These are phyloP conservation scores for Leptinotarsa defecta DNA, from an alignment of 1,140 invertebrate species.

Conservation along the genomic window DNA sequence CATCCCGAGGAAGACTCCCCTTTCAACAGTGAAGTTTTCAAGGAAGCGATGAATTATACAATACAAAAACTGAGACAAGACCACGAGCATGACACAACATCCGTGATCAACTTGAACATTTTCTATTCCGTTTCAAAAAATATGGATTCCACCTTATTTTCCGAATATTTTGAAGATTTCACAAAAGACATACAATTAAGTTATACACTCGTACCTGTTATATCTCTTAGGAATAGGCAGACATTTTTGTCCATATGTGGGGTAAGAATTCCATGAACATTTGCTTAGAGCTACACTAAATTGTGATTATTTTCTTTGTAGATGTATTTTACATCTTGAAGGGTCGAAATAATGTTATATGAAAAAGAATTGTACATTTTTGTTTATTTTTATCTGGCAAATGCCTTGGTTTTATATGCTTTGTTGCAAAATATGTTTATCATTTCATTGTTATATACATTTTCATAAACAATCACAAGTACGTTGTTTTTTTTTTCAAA, in stretches of 20 bases:
- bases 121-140: conserved; percentile 72
- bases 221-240: conserved; percentile 75
- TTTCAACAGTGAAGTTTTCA: conserved; percentile 65
- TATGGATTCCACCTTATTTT: conserved; percentile 61
- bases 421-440: no score
- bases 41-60: conserved; percentile 73
- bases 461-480: no score
- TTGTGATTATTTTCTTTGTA: no score
- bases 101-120: conserved; percentile 72
- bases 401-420: no score
- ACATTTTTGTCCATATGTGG: conserved; percentile 79
- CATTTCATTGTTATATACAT: no score
- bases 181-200: conserved; percentile 62
- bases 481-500: no score
- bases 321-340: no score
- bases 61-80: conserved; percentile 73
- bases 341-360: no score
- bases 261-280: conserved; percentile 50
- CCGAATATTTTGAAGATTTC: conserved; percentile 59
- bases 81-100: conserved; percentile 61
- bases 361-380: no score
- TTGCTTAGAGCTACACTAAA: background rate
- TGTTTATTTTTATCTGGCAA: no score
- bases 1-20: conserved; percentile 60
- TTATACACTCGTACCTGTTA: conserved; percentile 76